Evolutionary conservation across 1,140 invertebrate species (phyloP).

Genomic region (Battus philenor): DNA sequence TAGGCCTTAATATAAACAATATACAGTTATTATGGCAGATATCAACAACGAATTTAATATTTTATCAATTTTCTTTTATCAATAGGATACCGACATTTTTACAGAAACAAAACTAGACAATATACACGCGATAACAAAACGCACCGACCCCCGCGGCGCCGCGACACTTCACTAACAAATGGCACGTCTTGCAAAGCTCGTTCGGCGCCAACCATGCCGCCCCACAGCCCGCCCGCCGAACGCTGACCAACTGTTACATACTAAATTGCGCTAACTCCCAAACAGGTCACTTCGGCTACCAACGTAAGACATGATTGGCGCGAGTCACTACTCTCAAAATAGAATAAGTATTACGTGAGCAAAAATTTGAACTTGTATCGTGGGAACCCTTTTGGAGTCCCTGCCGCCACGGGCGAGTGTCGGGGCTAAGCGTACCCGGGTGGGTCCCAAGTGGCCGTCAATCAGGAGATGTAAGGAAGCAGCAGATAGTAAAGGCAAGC

Average conservation of each 20-base stretch:
- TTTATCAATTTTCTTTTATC: constrained; percentile 37
- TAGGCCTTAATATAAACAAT: constrained; percentile 69
- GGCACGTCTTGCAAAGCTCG: constrained; percentile 40
- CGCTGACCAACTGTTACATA: constrained; percentile 23
- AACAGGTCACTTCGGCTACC: constrained; percentile 26
- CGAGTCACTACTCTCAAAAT: constrained; percentile 15
- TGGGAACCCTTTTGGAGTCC: too few relatives aligned
- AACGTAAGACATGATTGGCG: constrained; percentile 14
- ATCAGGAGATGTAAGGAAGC: constrained; percentile 69
- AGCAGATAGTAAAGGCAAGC: constrained; percentile 48
- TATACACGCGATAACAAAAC: constrained; percentile 47
- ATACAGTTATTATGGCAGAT: constrained; percentile 73
- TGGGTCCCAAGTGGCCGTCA: constrained; percentile 72
- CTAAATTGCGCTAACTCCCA: constrained; percentile 44
- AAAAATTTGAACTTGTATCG: constrained; percentile 24
- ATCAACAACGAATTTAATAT: constrained; percentile 66
- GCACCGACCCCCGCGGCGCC: constrained; percentile 21
- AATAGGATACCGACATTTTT: constrained; percentile 63
- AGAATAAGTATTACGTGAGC: constrained; percentile 28
- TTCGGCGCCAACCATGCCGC: constrained; percentile 15
- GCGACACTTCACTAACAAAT: constrained; percentile 29
- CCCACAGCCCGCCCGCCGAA: constrained; percentile 1
- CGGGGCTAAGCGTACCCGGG: constrained; percentile 57
- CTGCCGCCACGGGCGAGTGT: neutral
- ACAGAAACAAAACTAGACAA: constrained; percentile 62